phyloP scores from a whole-genome alignment of 2,113 vertebrate genomes.

The Sander lucioperca region DNA sequence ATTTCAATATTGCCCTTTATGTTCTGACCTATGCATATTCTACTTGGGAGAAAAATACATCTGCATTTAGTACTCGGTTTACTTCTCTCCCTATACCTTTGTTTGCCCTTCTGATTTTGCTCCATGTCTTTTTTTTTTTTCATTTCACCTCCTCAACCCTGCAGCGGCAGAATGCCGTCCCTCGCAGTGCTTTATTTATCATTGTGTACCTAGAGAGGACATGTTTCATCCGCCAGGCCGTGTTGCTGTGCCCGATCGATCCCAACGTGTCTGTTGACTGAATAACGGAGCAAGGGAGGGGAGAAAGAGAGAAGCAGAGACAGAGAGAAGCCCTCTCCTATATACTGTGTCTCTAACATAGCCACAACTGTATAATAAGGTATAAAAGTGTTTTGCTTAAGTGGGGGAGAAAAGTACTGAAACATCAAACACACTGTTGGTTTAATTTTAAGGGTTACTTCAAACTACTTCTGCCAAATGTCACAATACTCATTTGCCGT shows the following conservation, averaged over 20 bases:
- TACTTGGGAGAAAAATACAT: slow-evolving; percentile 31
- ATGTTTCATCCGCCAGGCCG: slow-evolving; percentile 84
- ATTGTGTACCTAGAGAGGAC: slow-evolving; percentile 85
- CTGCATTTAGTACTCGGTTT: slow-evolving; percentile 60
- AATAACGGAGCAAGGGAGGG: slow-evolving; percentile 80
- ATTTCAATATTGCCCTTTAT: slow-evolving; percentile 57
- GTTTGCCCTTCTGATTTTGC: slow-evolving; percentile 69
- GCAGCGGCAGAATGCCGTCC: slow-evolving; percentile 63
- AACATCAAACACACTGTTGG: not conserved
- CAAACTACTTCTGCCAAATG: not conserved
- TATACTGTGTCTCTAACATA: slow-evolving; percentile 35
- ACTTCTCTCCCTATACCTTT: slow-evolving; percentile 51
- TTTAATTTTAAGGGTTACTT: slow-evolving; percentile 14
- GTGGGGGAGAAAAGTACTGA: slow-evolving; percentile 13
- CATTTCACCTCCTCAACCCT: slow-evolving; percentile 51
- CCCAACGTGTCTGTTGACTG: slow-evolving; percentile 79
- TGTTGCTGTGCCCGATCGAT: slow-evolving; percentile 84
- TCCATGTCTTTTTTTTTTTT: slow-evolving; percentile 30
- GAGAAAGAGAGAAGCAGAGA: slow-evolving; percentile 25
- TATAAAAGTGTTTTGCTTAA: slow-evolving; percentile 37
- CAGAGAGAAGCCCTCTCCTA: slow-evolving; percentile 34
- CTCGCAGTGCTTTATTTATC: slow-evolving; percentile 84
- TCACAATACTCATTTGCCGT: not conserved
- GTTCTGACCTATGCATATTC: slow-evolving; percentile 51
- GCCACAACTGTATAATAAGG: slow-evolving; percentile 43